Conservation (phyloP, 1,140 invertebrate species). For the Cyclargus thomasi region DNA sequence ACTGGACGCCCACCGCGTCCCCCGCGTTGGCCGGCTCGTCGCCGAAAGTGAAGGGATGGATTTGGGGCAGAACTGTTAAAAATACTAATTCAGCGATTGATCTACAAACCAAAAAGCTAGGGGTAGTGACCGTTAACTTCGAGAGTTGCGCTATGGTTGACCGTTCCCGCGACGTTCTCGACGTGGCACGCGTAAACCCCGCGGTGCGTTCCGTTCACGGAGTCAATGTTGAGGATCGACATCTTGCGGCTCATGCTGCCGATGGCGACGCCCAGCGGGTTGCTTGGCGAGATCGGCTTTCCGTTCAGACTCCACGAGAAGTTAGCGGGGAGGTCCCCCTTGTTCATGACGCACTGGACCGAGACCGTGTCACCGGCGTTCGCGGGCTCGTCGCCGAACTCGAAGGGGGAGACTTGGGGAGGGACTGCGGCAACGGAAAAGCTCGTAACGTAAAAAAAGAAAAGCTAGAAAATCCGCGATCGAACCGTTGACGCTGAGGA, state of each 20-base stretch:
- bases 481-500: constrained; percentile 81
- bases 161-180: constrained; percentile 79
- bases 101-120: constrained; percentile 14
- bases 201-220: constrained; percentile 81
- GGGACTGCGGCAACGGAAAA: constrained; percentile 75
- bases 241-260: constrained; percentile 83
- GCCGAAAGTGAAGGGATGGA: constrained; percentile 80
- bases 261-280: constrained; percentile 55
- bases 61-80: constrained; percentile 79
- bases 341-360: constrained; percentile 87
- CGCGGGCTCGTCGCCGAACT: constrained; percentile 81
- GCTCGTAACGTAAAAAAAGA: constrained; percentile 36
- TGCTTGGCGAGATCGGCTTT: constrained; percentile 50
- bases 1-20: constrained; percentile 77
- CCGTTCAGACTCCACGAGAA: constrained; percentile 87
- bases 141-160: constrained; percentile 79
- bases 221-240: constrained; percentile 85
- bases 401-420: constrained; percentile 80
- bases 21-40: constrained; percentile 78
- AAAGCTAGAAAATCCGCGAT: constrained; percentile 33
- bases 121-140: constrained; percentile 80
- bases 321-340: constrained; percentile 87
- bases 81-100: constrained; percentile 18
- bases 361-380: constrained; percentile 82
- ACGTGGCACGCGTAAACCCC: constrained; percentile 87